Evolutionary conservation across 2,113 vertebrate genomes (phyloP).

Genomic region (Hippocampus guttulatus): DNA sequence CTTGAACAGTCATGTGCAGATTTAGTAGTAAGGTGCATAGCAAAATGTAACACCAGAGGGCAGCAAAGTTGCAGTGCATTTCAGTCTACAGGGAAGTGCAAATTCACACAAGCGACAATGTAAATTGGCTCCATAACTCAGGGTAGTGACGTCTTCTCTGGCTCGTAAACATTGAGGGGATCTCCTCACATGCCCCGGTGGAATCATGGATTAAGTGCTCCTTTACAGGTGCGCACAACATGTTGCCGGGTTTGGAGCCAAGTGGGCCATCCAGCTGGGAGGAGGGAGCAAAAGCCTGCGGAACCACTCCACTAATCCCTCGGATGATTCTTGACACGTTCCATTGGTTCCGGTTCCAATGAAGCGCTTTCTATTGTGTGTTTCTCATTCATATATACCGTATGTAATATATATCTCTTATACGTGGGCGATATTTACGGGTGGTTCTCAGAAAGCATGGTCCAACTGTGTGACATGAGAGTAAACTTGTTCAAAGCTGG

Average conservation of each 20-base stretch:
- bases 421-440: too few relatives aligned
- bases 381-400: background rate
- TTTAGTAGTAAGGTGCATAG: background rate
- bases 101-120: slow-evolving; percentile 26
- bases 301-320: slow-evolving; percentile 34
- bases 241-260: slow-evolving; percentile 44
- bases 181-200: slow-evolving; percentile 26
- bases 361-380: background rate
- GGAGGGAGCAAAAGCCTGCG: slow-evolving; percentile 6
- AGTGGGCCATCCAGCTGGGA: slow-evolving; percentile 42
- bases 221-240: slow-evolving; percentile 41
- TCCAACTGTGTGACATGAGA: too few relatives aligned
- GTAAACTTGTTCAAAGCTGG: too few relatives aligned
- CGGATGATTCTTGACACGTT: slow-evolving; percentile 8
- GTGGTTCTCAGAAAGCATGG: too few relatives aligned
- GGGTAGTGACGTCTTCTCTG: background rate
- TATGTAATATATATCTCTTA: background rate
- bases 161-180: slow-evolving; percentile 9
- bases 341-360: background rate
- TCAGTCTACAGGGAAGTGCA: slow-evolving; percentile 4
- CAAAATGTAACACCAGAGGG: slow-evolving; percentile 51
- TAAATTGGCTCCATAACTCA: background rate
- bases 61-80: slow-evolving; percentile 37
- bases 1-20: background rate
- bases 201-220: slow-evolving; percentile 40